Evolutionary conservation across 2,888 invertebrate species (phyloP), one percentile per base, ranked within the genome.

Genomic region (Synanthedon tipuliformis): DNA sequence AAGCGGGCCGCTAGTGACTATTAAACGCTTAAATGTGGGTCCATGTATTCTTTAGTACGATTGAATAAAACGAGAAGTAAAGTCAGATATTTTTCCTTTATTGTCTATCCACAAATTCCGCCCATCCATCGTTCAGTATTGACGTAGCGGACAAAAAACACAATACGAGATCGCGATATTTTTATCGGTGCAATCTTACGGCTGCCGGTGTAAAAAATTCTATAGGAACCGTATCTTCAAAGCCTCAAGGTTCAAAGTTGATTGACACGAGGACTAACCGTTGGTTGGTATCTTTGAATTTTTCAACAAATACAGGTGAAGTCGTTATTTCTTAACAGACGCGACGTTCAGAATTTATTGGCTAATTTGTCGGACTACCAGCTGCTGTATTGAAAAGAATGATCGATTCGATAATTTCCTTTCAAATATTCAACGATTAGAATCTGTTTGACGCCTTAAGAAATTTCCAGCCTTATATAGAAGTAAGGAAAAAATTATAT

Each of bases 261-360:
- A 34, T 34, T 34, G 34, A 10, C 34, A 10, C 10, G 34, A 1
- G 34, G 34, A 34, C 34, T 10, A 7, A 3, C 34, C 2, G 34
- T 10, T 34, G 34, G 8, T 34, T 34, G 34, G 10, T 34, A 34
- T 3, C 34, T 45, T 45, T 13, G 45, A 45, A 41, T 52, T 52
- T 27, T 53, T 50, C 51, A 50, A 48, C 53, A 53, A 55, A 53
- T 48, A 23, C 18, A 59, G 56, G 57, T 55, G 55, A 57, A 51
- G 55, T 53, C 55, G 57, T 58, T 59, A 57, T 56, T 58, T 53
- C 50, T 54, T 55, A 54, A 18, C 48, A 23, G 51, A 50, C 55
- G 52, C 40, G 51, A 50, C 55, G 52, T 41, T 48, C 54, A 27
- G 54, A 57, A 64, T 64, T 62, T 62, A 61, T 61, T 51, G 60